These are phyloP conservation scores for Gnathonemus echidnorhynchus DNA, from an alignment of 2,113 vertebrate genomes.

Conservation along the genomic window DNA sequence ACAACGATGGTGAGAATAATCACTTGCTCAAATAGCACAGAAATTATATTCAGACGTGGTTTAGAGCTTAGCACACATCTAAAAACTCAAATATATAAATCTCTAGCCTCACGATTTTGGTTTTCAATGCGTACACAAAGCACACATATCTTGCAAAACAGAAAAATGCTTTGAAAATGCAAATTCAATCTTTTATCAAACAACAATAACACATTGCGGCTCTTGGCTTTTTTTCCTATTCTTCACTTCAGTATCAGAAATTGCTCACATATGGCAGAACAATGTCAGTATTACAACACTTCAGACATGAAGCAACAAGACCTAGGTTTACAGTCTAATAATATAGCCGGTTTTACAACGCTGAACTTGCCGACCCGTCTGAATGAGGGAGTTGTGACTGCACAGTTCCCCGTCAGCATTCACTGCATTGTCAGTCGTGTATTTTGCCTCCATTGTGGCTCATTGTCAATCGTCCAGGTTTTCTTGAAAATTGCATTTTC, in stretches of 20 bases:
- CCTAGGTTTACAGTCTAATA: neutral
- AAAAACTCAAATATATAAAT: neutral
- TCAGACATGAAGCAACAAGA: neutral
- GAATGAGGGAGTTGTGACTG: neutral
- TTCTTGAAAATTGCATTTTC: conserved; percentile 18
- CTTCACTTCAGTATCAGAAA: neutral
- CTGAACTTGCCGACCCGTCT: neutral
- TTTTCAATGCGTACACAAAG: conserved; percentile 12
- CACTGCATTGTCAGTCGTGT: neutral
- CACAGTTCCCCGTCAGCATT: neutral
- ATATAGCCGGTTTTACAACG: neutral
- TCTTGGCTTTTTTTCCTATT: neutral
- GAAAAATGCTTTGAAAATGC: conserved; percentile 22
- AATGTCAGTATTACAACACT: neutral
- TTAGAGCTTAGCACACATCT: neutral
- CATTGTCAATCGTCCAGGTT: neutral
- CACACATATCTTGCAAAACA: conserved; percentile 13
- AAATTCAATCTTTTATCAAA: conserved; percentile 6
- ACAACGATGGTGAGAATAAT: conserved; percentile 2
- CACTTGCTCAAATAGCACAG: conserved; percentile 5
- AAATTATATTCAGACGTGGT: neutral
- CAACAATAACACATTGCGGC: neutral
- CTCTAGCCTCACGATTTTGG: neutral
- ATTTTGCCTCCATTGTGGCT: neutral
- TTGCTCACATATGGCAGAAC: neutral